Conservation (phyloP, 1,140 invertebrate genomes). For the Penaeus japonicus region DNA sequence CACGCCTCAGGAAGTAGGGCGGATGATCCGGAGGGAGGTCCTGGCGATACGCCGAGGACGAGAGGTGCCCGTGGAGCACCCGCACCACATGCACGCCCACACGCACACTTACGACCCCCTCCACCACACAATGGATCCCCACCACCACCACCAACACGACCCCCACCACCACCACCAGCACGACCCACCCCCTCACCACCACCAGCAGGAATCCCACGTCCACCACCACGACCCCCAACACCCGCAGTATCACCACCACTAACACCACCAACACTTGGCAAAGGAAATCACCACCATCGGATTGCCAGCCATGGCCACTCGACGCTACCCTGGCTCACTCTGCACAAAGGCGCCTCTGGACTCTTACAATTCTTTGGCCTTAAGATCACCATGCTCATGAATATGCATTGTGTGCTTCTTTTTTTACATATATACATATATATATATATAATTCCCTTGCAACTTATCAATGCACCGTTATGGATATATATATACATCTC, state of each 20-base stretch:
- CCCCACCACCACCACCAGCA: neutral
- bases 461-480: slow-evolving; percentile 32
- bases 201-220: slow-evolving; percentile 15
- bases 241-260: slow-evolving; percentile 44
- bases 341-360: neutral
- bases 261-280: neutral
- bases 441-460: slow-evolving; percentile 2
- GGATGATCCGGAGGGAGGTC: slow-evolving; percentile 55
- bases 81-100: neutral
- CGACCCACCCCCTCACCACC: neutral
- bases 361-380: slow-evolving; percentile 25
- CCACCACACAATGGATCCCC: neutral
- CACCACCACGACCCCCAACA: slow-evolving; percentile 17
- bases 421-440: slow-evolving; percentile 36
- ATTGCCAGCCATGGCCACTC: neutral
- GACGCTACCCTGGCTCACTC: neutral
- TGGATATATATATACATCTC: slow-evolving; percentile 18
- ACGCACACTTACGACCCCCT: neutral
- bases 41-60: slow-evolving; percentile 4
- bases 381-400: slow-evolving; percentile 41
- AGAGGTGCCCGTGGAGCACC: neutral
- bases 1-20: slow-evolving; percentile 57
- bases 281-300: neutral
- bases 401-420: slow-evolving; percentile 45
- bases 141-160: neutral